Percentiles rank a stretch among this genome's conserved stretches.
These are phyloP conservation scores for Liopterus haemorrhoidalis DNA, from an alignment of 2,888 invertebrate species.

Conservation along the genomic window DNA sequence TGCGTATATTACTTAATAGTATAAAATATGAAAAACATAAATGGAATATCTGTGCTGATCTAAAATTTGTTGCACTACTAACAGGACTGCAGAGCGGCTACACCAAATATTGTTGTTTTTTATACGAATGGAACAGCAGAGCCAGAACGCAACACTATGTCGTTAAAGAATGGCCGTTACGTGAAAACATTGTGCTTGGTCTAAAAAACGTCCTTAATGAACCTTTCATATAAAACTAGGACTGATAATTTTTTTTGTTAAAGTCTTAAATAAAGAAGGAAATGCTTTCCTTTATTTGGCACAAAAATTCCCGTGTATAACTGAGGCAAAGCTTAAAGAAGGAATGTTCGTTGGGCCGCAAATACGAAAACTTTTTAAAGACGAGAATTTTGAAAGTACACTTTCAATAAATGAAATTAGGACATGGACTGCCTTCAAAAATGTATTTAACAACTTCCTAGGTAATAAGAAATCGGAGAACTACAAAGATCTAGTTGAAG, in stretches of 20 bases:
- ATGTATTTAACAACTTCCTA: conserved; percentile 19
- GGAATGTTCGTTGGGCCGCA: conserved; percentile 23
- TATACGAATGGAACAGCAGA: no score
- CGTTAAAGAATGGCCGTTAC: no score
- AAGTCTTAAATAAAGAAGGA: conserved; percentile 14
- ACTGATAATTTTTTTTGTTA: conserved; percentile 20
- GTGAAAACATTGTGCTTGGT: no score
- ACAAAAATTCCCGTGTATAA: conserved; percentile 21
- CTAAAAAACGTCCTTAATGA: no score
- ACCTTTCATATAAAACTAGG: conserved; percentile 23
- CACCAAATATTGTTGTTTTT: no score
- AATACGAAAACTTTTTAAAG: conserved; percentile 24
- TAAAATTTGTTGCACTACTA: no score
- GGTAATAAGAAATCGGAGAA: conserved; percentile 25
- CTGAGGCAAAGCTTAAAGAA: conserved; percentile 22
- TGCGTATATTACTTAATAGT: no score
- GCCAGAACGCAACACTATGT: no score
- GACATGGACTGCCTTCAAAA: conserved; percentile 18
- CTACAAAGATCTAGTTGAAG: conserved; percentile 21
- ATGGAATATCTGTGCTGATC: no score
- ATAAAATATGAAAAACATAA: no score
- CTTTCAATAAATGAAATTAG: conserved; percentile 19
- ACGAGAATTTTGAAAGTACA: conserved; percentile 19
- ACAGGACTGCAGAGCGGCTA: no score
- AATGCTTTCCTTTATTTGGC: conserved; percentile 16